Conservation (phyloP, 2,797 vertebrate genomes). For the Pterois miles region DNA sequence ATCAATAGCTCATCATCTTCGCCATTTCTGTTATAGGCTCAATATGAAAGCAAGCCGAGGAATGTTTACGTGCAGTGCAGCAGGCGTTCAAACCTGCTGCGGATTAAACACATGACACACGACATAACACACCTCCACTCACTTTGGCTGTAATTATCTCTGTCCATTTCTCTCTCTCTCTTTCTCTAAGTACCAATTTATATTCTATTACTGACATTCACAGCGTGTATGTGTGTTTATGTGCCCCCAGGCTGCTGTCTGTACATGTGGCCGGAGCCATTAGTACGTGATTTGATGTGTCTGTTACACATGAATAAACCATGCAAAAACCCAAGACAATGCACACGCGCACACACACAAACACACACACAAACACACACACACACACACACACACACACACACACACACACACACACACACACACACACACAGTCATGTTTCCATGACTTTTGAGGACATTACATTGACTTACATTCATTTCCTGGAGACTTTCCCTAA, state of each 20-base stretch:
- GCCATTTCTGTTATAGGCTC: conserved; percentile 7
- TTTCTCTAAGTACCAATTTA: conserved; percentile 61
- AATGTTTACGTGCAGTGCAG: conserved; percentile 16
- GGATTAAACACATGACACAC: not conserved
- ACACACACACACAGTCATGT: not conserved
- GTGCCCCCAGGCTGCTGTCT: conserved; percentile 38
- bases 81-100: not conserved
- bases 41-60: not conserved
- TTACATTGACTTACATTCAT: too few species aligned
- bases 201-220: conserved; percentile 61
- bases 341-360: not conserved
- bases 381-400: not conserved
- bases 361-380: not conserved
- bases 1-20: conserved; percentile 48
- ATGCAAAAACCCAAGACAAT: conserved; percentile 30
- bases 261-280: conserved; percentile 52
- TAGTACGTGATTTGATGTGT: conserved; percentile 51
- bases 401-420: not conserved
- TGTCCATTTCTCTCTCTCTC: conserved; percentile 40
- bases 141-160: conserved; percentile 57
- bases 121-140: not conserved
- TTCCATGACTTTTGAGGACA: too few species aligned
- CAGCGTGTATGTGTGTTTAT: conserved; percentile 39
- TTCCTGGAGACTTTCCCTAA: too few species aligned
- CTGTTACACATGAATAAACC: conserved; percentile 67